phyloP scores from a whole-genome alignment of 2,797 vertebrate genomes.

The Sebastes trivittatus region DNA sequence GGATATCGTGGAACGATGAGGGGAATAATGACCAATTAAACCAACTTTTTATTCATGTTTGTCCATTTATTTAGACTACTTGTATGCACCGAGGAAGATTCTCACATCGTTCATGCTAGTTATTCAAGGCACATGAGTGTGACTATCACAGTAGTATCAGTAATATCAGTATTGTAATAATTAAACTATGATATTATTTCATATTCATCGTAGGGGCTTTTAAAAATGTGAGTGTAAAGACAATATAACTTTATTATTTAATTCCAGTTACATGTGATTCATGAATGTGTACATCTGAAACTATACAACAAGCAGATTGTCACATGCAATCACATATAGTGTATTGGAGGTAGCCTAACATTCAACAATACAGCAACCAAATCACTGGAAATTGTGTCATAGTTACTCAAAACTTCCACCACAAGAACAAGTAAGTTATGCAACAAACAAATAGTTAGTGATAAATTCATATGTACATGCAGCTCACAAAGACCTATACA shows the following conservation, averaged over 20 bases:
- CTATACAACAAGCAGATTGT: background rate
- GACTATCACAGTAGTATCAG: too few species aligned
- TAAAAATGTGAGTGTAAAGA: background rate
- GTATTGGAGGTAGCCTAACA: constrained; percentile 11
- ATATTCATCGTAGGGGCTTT: background rate
- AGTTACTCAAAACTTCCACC: constrained; percentile 11
- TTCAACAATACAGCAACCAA: constrained; percentile 25
- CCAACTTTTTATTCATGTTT: background rate
- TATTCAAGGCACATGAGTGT: background rate
- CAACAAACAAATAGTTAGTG: background rate
- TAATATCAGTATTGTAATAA: background rate
- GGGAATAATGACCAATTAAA: background rate
- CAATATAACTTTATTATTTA: background rate
- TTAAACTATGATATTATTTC: background rate
- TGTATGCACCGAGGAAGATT: background rate
- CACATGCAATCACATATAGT: background rate
- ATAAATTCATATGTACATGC: constrained; percentile 37
- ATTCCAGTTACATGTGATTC: constrained; percentile 9
- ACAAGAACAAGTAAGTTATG: background rate
- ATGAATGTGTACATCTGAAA: background rate
- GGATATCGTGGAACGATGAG: background rate
- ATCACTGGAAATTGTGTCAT: constrained; percentile 16
- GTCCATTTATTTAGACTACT: background rate
- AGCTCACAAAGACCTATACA: constrained; percentile 32
- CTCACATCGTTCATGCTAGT: background rate